A percentile compares a stretch with the other conserved stretches of the same genome.
phyloP scores from a whole-genome alignment of 2,797 vertebrate species.

The Gymnocypris eckloni region DNA sequence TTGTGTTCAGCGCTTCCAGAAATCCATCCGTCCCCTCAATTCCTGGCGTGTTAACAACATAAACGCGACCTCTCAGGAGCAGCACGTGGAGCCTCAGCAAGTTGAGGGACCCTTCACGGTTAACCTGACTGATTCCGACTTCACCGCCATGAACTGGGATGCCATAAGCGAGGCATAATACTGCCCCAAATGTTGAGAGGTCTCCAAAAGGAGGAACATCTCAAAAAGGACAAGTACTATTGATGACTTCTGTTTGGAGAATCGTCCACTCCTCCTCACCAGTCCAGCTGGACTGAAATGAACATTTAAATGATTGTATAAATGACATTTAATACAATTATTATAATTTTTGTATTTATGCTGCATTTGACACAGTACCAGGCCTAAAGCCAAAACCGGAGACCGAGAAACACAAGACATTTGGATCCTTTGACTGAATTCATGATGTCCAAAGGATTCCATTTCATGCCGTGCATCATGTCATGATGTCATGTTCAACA shows the following conservation, averaged over 20 bases:
- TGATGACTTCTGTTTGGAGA: constrained; percentile 28
- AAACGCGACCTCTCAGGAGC: constrained; percentile 55
- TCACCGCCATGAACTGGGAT: constrained; percentile 73
- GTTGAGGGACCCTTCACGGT: constrained; percentile 79
- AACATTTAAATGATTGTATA: neutral
- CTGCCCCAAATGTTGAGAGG: neutral
- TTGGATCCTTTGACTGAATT: constrained; percentile 6
- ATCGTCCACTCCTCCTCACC: neutral
- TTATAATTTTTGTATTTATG: neutral
- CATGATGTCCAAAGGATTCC: neutral
- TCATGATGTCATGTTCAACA: neutral
- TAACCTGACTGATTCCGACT: constrained; percentile 79
- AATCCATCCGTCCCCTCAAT: constrained; percentile 79
- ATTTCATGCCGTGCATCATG: neutral
- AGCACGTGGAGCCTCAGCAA: constrained; percentile 58
- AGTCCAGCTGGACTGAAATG: neutral
- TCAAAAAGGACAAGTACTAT: neutral
- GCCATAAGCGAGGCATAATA: constrained; percentile 67
- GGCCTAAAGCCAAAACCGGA: neutral
- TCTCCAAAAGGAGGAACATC: neutral
- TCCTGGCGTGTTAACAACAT: constrained; percentile 81
- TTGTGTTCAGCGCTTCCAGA: constrained; percentile 78
- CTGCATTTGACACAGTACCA: neutral
- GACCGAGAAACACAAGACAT: neutral
- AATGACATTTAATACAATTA: neutral